phyloP scores from a whole-genome alignment of 2,797 vertebrate species.

The Phoebastria nigripes region DNA sequence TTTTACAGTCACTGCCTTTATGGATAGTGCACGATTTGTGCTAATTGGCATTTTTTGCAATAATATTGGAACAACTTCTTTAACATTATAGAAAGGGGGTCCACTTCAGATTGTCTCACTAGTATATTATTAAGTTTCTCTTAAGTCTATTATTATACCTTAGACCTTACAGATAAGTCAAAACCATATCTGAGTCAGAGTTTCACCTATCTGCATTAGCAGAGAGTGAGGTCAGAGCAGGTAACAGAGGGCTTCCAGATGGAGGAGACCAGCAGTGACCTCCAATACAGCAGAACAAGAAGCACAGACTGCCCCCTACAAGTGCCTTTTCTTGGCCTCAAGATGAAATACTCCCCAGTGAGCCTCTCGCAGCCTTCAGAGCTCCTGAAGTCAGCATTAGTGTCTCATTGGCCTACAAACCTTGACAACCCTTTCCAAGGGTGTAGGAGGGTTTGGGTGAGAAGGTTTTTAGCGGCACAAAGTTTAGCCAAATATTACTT shows the following conservation, averaged over 20 bases:
- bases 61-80: not conserved
- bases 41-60: not conserved
- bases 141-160: not conserved
- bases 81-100: not conserved
- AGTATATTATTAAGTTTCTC: not conserved
- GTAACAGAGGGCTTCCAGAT: not conserved
- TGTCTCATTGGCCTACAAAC: not conserved
- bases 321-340: not conserved
- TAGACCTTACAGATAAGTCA: not conserved
- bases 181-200: not conserved
- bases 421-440: not conserved
- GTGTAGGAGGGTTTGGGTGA: not conserved
- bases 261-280: rapidly evolving
- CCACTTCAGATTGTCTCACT: not conserved
- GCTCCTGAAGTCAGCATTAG: not conserved
- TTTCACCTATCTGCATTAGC: not conserved
- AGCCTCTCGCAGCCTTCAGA: not conserved
- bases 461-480: not conserved
- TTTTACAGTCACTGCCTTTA: not conserved
- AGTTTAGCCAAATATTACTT: not conserved
- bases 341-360: not conserved
- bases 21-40: not conserved
- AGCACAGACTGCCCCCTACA: too few species aligned
- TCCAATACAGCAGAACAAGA: not conserved
- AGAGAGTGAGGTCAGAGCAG: not conserved